Conservation (phyloP, 2,113 vertebrate species). For the Upupa epops region DNA sequence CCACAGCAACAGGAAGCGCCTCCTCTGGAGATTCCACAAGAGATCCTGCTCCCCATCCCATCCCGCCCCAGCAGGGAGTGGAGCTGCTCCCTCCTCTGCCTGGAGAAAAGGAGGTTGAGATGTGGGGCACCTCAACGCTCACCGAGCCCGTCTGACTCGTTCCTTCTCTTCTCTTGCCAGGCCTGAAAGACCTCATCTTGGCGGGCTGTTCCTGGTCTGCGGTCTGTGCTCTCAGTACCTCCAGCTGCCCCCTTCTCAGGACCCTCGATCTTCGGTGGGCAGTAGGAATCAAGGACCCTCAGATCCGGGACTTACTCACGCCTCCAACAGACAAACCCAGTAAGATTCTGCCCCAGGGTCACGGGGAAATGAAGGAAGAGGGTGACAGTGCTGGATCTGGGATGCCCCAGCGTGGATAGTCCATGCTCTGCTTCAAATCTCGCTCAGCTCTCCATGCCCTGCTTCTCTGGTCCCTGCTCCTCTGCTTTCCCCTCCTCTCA, state of each 20-base stretch:
- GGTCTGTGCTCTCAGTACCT: slow-evolving; percentile 93
- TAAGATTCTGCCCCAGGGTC: slow-evolving; percentile 28
- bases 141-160: neutral
- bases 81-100: neutral
- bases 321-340: slow-evolving; percentile 86
- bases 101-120: neutral
- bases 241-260: slow-evolving; percentile 94
- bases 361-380: no score
- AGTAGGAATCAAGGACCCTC: slow-evolving; percentile 92
- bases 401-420: rapidly evolving
- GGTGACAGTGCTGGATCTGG: neutral
- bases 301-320: slow-evolving; percentile 92
- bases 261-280: slow-evolving; percentile 96
- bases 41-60: rapidly evolving
- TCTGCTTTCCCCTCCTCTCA: no score
- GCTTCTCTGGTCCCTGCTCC: no score
- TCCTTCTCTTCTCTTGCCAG: slow-evolving; percentile 59
- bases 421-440: neutral
- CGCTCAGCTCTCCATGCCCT: no score
- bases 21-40: neutral
- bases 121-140: neutral
- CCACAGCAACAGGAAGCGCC: no score
- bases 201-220: slow-evolving; percentile 94
- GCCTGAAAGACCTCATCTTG: slow-evolving; percentile 92
- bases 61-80: neutral